These are phyloP conservation scores for Macrophya alboannulata DNA, from an alignment of 2,888 invertebrate species.

Conservation along the genomic window DNA sequence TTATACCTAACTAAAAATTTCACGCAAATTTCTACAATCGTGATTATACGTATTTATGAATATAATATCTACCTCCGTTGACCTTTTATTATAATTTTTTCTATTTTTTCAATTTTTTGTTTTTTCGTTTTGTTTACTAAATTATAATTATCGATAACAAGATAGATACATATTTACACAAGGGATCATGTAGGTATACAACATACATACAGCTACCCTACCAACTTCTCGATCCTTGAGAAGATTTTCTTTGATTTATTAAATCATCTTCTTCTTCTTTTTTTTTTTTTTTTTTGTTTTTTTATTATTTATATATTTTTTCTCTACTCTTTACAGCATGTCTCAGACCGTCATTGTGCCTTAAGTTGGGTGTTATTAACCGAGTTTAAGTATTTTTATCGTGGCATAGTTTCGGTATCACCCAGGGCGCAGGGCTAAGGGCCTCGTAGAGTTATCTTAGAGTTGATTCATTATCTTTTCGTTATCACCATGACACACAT, in stretches of 20 bases:
- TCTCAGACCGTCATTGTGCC: not conserved
- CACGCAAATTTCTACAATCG: not conserved
- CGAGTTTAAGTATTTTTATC: slow-evolving; percentile 57
- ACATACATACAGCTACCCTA: not conserved
- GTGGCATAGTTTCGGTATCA: slow-evolving; percentile 58
- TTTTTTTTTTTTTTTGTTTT: not conserved
- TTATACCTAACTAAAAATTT: not conserved
- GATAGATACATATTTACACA: too few species aligned
- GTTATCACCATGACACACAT: slow-evolving; percentile 59
- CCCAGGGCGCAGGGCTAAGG: slow-evolving; percentile 57
- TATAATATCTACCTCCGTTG: not conserved
- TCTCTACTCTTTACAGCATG: not conserved
- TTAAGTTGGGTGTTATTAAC: slow-evolving; percentile 36
- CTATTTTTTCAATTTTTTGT: too few species aligned
- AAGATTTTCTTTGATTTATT: slow-evolving; percentile 8
- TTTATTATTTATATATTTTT: not conserved
- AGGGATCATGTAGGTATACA: not conserved
- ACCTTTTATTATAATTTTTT: not conserved
- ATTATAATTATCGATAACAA: not conserved
- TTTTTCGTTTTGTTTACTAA: too few species aligned
- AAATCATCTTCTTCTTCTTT: too few species aligned
- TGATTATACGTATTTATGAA: not conserved
- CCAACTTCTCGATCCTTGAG: slow-evolving; percentile 11
- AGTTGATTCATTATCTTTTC: slow-evolving; percentile 57
- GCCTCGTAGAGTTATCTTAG: slow-evolving; percentile 56